phyloP scores from a whole-genome alignment of 2,888 invertebrate species.

The Idaea straminata region DNA sequence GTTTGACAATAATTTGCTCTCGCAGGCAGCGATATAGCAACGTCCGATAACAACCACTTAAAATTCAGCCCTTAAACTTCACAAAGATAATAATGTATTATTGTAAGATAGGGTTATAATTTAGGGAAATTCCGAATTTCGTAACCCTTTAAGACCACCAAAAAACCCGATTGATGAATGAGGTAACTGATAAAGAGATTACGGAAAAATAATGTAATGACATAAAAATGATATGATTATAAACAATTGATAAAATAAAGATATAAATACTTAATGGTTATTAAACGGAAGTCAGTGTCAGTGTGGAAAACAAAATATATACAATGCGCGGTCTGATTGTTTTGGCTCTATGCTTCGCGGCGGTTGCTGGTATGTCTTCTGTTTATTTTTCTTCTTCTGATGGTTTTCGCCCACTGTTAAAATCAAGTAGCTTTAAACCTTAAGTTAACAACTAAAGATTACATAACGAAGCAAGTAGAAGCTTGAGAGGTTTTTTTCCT shows the following conservation, averaged over 20 bases:
- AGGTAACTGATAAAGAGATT: neutral
- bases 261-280: neutral
- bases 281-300: slow-evolving; percentile 4
- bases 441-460: no score
- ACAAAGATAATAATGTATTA: neutral
- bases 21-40: neutral
- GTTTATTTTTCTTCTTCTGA: neutral
- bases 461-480: no score
- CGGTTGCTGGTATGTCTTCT: slow-evolving; percentile 24
- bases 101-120: neutral
- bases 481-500: no score
- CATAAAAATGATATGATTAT: neutral
- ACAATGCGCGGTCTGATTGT: slow-evolving; percentile 24
- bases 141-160: neutral
- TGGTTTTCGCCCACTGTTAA: neutral
- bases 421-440: no score
- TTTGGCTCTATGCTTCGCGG: slow-evolving; percentile 19
- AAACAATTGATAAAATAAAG: neutral
- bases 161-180: neutral
- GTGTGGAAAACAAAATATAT: slow-evolving; percentile 14
- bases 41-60: neutral
- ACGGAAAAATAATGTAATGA: neutral
- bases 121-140: neutral
- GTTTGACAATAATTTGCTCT: neutral
- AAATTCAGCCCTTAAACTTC: neutral